These are phyloP conservation scores for Aplidium turbinatum DNA, from an alignment of 23 tunicate species.

Conservation along the genomic window DNA sequence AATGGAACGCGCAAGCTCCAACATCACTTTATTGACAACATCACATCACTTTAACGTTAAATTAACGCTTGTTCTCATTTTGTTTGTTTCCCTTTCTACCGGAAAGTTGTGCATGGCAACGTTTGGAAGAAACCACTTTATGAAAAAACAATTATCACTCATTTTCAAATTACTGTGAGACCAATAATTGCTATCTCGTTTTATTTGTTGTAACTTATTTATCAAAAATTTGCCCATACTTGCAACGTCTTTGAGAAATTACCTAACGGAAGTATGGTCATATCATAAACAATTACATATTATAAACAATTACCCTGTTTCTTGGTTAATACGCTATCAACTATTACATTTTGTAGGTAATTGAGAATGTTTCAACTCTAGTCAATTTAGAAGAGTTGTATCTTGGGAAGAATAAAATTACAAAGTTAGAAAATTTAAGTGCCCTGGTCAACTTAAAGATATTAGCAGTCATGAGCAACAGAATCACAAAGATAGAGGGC, in stretches of 20 bases:
- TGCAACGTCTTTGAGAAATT: background rate
- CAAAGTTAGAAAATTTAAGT: constrained; percentile 54
- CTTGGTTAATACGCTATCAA: too few species aligned
- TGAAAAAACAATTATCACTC: too few species aligned
- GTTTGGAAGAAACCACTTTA: too few species aligned
- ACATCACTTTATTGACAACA: too few species aligned
- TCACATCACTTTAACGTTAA: too few species aligned
- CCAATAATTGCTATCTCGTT: constrained; percentile 1
- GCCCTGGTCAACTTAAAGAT: constrained; percentile 51
- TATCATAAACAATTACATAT: too few species aligned
- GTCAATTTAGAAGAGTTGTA: constrained; percentile 71
- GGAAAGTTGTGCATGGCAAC: too few species aligned
- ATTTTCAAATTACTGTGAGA: too few species aligned
- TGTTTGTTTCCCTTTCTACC: too few species aligned
- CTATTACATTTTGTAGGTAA: constrained; percentile 36
- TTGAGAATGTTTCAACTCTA: constrained; percentile 65
- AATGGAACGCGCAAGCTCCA: too few species aligned
- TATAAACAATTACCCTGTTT: too few species aligned
- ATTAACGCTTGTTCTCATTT: too few species aligned
- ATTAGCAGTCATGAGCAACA: constrained; percentile 82
- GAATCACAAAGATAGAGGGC: constrained; percentile 78
- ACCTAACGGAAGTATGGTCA: background rate
- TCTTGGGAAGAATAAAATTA: constrained; percentile 92
- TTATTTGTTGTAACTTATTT: background rate
- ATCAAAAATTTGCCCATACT: background rate